These are phyloP conservation scores for Microcebus ravelobensis DNA, from an alignment of 2,113 vertebrate species.

Conservation along the genomic window DNA sequence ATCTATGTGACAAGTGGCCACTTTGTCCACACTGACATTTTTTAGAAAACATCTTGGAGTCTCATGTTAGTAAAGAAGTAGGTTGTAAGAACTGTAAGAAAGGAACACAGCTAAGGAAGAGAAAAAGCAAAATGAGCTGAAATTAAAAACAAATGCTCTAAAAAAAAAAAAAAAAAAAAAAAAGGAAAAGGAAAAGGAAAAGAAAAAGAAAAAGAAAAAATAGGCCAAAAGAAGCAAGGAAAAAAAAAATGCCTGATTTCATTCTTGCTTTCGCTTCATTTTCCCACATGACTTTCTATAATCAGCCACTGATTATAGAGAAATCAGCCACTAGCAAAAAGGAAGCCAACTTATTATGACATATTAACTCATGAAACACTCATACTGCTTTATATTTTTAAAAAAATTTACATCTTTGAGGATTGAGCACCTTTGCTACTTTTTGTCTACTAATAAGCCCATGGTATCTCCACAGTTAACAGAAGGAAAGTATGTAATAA, in stretches of 20 bases:
- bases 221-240: neutral
- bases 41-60: slow-evolving; percentile 4
- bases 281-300: neutral
- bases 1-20: neutral
- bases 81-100: neutral
- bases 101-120: neutral
- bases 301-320: neutral
- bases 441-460: neutral
- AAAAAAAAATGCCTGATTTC: neutral
- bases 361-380: neutral
- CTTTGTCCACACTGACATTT: neutral
- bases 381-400: neutral
- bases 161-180: neutral
- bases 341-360: neutral
- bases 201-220: neutral
- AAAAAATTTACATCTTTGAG: neutral
- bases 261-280: slow-evolving; percentile 10
- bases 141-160: slow-evolving; percentile 26
- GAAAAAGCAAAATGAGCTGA: slow-evolving; percentile 47
- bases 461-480: neutral
- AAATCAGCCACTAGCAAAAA: neutral
- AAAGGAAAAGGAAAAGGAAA: no score
- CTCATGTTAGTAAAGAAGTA: neutral
- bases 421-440: neutral
- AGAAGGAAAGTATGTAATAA: neutral